A percentile compares a stretch with the other conserved stretches of the same genome.
Evolutionary conservation across 2,113 vertebrate species (phyloP).

Genomic region (Rallus limicola): DNA sequence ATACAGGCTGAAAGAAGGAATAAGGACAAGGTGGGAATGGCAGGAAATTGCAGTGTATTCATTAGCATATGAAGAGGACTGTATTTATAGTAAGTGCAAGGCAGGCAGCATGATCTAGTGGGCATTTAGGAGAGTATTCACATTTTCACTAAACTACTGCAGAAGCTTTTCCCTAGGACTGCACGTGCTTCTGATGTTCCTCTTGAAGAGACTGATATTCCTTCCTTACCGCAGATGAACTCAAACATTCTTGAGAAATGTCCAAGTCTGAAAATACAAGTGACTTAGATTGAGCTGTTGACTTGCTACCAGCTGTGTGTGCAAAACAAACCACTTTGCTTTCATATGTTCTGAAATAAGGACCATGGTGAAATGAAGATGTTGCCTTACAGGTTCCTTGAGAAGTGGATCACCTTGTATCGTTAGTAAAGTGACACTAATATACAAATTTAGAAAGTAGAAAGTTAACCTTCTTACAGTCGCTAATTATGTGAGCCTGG

Average conservation of each 20-base stretch:
- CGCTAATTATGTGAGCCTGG: background rate
- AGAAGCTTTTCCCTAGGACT: background rate
- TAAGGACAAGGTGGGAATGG: constrained; percentile 22
- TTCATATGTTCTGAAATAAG: background rate
- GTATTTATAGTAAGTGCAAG: constrained; percentile 26
- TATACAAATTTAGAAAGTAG: background rate
- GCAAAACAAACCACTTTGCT: constrained; percentile 1
- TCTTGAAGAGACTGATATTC: background rate
- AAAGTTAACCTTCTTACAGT: background rate
- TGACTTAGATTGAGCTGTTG: background rate
- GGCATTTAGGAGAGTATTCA: background rate
- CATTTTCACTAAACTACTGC: background rate
- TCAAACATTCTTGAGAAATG: constrained; percentile 21
- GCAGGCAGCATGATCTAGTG: constrained; percentile 3
- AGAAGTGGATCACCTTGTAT: background rate
- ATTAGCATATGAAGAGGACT: constrained; percentile 53
- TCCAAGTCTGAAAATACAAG: constrained; percentile 33
- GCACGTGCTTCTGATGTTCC: background rate
- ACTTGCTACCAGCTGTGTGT: constrained; percentile 21
- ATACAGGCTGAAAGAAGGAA: background rate
- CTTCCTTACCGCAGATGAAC: background rate
- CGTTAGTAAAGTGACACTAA: background rate
- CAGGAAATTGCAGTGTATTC: constrained; percentile 35
- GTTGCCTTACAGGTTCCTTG: background rate
- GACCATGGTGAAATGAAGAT: background rate